Evolutionary conservation across 1,140 invertebrate species (phyloP).

Genomic region (Bacillus rossius): DNA sequence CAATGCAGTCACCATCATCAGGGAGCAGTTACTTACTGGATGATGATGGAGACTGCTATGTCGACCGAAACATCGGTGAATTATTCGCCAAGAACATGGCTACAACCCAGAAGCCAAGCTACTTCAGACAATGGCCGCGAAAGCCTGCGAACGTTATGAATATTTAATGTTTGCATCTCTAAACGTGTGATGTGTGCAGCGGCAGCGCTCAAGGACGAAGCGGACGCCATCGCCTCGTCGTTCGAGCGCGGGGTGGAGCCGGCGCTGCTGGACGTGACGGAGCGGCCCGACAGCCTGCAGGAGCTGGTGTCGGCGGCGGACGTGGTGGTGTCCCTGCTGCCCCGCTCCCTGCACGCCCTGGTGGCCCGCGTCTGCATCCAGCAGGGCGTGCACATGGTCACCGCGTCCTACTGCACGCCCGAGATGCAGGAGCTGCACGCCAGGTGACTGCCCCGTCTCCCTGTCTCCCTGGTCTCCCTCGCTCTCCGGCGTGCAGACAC

Average conservation of each 20-base stretch:
- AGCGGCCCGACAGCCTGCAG: conserved; percentile 62
- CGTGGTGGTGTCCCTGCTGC: conserved; percentile 86
- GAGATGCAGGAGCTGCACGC: conserved; percentile 76
- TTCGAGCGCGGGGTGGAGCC: conserved; percentile 71
- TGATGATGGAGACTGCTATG: too few relatives aligned
- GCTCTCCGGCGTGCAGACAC: too few relatives aligned
- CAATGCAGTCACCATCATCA: too few relatives aligned
- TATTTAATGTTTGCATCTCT: too few relatives aligned
- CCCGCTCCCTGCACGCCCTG: conserved; percentile 81
- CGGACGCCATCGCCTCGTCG: conserved; percentile 69
- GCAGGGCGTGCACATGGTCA: conserved; percentile 87
- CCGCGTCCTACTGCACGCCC: conserved; percentile 89
- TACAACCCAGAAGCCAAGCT: too few relatives aligned
- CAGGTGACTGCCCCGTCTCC: conserved; percentile 56
- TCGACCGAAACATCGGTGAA: too few relatives aligned
- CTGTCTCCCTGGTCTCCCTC: too few relatives aligned
- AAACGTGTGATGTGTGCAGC: conserved; percentile 46
- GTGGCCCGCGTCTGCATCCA: conserved; percentile 85
- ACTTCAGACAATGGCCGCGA: too few relatives aligned
- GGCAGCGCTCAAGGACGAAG: conserved; percentile 82
- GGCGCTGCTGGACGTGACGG: conserved; percentile 73
- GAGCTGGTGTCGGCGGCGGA: conserved; percentile 70
- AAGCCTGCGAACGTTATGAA: too few relatives aligned
- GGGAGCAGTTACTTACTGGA: too few relatives aligned
- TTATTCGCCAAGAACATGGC: too few relatives aligned